Base-by-base conservation (phyloP, 2,888 invertebrate species). In the Dasysyrphus tricinctus region DNA sequence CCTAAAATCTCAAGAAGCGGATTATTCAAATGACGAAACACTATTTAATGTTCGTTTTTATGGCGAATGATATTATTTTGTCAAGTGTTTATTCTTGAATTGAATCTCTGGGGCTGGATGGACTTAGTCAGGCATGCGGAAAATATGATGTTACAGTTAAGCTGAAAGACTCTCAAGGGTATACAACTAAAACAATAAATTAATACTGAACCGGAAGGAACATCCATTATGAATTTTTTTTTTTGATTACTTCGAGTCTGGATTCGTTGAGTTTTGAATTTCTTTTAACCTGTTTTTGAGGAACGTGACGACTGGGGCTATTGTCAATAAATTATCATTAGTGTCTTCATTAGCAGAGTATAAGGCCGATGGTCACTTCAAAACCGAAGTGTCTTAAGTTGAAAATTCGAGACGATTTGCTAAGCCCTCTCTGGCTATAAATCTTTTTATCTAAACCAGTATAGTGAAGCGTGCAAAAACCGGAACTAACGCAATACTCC, bases 401-500 rank as follows among this genome's bases (percentile, higher is more conserved):
- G 59, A 82, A 74, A 79, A 79, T 47, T 78, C 42, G 78, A 78
- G 75, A 70, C 32, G 32, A 51, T 37, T 69, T 69, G 11, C 14
- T 24, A 39, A 39, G 63, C 56, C 49, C 44, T 42, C 16, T 39
- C 14, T 67, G 39, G 86, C 72, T 65, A 86, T 86, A 86, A 86
- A 86, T 86, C 86, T 86, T 63, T 44, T 65, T 42, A 67, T n/a
- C 75, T 47, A 59, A 72, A 84, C 51, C 81, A 74, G 76, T 54
- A 69, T 65, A 70, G 47, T 56, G 59, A 61, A 80, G 76, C 82
- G 78, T 85, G 88, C 88, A 88, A 86, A 67, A 88, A 78, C 88
- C 88, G 88, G 88, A 88, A 88, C 88, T 86, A 88, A 88, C 78
- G 74, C 80, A 85, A 80, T 76, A 56, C 65, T 85, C 80, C 69